Percentiles rank a stretch among this genome's conserved stretches.
Conservation (phyloP, 1,140 invertebrate species). For the Drosophila sechellia region DNA sequence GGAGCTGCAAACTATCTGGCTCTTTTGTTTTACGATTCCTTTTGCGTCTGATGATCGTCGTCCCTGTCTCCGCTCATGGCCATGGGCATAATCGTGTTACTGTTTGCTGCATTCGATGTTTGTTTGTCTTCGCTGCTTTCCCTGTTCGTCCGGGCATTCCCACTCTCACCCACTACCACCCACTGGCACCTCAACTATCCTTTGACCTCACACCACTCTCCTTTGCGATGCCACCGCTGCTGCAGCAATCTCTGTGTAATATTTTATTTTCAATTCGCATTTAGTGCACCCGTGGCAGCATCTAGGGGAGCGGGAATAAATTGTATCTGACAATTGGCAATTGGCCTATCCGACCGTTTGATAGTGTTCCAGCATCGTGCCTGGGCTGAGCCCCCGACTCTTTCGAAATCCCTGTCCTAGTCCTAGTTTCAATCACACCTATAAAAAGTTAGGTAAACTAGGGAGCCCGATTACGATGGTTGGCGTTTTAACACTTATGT, state of each 20-base stretch:
- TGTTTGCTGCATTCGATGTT: constrained; percentile 78
- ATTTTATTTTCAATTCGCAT: constrained; percentile 84
- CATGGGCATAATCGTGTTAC: constrained; percentile 77
- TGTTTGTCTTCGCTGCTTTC: constrained; percentile 64
- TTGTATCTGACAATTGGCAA: constrained; percentile 83
- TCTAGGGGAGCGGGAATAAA: constrained; percentile 78
- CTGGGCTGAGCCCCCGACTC: constrained; percentile 1
- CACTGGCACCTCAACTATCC: constrained; percentile 13
- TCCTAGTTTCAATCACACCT: background rate
- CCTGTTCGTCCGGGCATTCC: constrained; percentile 7
- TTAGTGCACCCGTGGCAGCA: constrained; percentile 78
- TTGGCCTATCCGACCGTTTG: constrained; percentile 80
- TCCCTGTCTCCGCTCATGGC: constrained; percentile 37
- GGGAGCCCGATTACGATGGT: background rate
- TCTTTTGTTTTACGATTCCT: constrained; percentile 83
- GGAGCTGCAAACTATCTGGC: constrained; percentile 79
- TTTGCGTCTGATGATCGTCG: constrained; percentile 75
- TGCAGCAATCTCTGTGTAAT: constrained; percentile 79
- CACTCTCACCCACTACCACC: background rate
- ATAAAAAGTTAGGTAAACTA: background rate
- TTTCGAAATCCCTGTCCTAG: background rate
- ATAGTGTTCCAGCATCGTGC: constrained; percentile 57
- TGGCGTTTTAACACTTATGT: too few relatives aligned
- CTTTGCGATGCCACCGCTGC: constrained; percentile 20
- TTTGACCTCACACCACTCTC: constrained; percentile 27